Evolutionary conservation across 2,888 invertebrate species (phyloP).

Genomic region (Noctua comes): DNA sequence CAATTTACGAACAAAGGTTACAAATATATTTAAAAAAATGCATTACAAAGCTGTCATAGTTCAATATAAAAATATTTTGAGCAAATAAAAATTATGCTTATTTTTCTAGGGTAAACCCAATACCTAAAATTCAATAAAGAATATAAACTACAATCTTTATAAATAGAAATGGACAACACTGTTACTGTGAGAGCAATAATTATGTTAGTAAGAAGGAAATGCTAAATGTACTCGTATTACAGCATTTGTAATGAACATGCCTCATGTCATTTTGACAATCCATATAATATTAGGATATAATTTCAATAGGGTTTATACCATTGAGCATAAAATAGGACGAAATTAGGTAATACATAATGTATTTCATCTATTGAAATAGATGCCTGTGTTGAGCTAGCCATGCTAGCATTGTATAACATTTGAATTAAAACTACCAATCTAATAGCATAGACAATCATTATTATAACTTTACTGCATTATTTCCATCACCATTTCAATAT

Average conservation of each 20-base stretch:
- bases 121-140: slow-evolving; percentile 62
- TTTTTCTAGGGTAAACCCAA: slow-evolving; percentile 67
- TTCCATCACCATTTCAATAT: slow-evolving; percentile 46
- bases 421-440: slow-evolving; percentile 45
- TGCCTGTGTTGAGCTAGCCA: slow-evolving; percentile 45
- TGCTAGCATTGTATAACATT: slow-evolving; percentile 42
- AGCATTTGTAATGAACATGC: slow-evolving; percentile 51
- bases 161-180: slow-evolving; percentile 54
- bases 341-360: slow-evolving; percentile 61
- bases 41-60: slow-evolving; percentile 61
- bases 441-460: slow-evolving; percentile 50
- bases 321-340: slow-evolving; percentile 70
- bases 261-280: slow-evolving; percentile 61
- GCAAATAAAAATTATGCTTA: slow-evolving; percentile 73
- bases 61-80: slow-evolving; percentile 68
- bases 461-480: slow-evolving; percentile 27
- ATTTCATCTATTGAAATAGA: slow-evolving; percentile 43
- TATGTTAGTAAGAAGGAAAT: slow-evolving; percentile 39
- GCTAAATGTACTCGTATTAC: slow-evolving; percentile 50
- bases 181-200: slow-evolving; percentile 56
- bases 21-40: slow-evolving; percentile 53
- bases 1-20: slow-evolving; percentile 38
- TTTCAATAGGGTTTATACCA: slow-evolving; percentile 57
- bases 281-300: slow-evolving; percentile 46
- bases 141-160: slow-evolving; percentile 53